phyloP scores from a whole-genome alignment of 2,113 vertebrate genomes.

The Cervus canadensis region DNA sequence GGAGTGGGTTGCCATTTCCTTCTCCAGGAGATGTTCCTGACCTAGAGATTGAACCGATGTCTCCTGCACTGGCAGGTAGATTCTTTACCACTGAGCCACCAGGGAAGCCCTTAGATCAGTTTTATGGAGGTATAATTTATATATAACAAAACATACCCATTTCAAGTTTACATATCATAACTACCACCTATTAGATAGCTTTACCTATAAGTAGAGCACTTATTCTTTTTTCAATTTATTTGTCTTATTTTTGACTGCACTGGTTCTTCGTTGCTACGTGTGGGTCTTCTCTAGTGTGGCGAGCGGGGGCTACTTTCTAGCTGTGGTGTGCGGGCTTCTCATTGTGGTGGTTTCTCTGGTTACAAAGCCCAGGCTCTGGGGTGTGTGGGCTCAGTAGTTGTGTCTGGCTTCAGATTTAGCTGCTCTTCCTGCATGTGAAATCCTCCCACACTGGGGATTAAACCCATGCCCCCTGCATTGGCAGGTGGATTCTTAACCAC shows the following conservation, averaged over 20 bases:
- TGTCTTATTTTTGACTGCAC: background rate
- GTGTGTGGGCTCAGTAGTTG: background rate
- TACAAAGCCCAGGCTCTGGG: background rate
- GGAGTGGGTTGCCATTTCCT: background rate
- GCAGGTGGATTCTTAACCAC: background rate
- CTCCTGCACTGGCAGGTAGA: background rate
- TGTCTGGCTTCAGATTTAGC: fast-evolving
- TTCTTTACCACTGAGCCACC: background rate
- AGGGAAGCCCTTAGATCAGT: background rate
- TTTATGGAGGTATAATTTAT: background rate
- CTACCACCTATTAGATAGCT: background rate
- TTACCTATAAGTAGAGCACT: background rate
- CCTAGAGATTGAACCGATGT: background rate
- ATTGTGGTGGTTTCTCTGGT: background rate
- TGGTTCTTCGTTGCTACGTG: background rate
- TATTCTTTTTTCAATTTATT: background rate
- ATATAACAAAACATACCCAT: background rate
- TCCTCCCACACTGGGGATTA: background rate
- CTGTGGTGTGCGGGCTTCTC: background rate
- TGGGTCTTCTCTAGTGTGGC: background rate
- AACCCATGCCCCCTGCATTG: background rate
- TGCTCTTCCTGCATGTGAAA: background rate
- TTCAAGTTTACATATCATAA: background rate
- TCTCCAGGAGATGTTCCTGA: background rate
- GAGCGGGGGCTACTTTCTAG: background rate